Evolutionary conservation across 2,113 vertebrate genomes (phyloP).

Genomic region (Eretmochelys imbricata): DNA sequence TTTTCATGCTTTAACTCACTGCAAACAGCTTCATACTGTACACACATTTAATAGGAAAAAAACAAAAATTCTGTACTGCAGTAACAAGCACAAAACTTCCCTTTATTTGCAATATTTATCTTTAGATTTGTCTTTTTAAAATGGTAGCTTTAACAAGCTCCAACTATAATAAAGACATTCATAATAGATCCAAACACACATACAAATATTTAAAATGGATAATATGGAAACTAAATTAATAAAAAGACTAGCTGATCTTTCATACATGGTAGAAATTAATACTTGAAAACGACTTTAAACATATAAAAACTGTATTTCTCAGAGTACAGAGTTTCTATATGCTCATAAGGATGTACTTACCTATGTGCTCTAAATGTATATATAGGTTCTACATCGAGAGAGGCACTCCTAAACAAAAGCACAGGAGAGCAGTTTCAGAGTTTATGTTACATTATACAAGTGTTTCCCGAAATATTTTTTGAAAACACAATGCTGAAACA

Average conservation of each 20-base stretch:
- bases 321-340: not conserved
- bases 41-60: not conserved
- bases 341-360: slow-evolving; percentile 77
- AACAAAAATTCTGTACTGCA: not conserved
- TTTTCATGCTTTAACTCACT: not conserved
- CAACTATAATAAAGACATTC: not conserved
- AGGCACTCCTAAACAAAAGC: slow-evolving; percentile 87
- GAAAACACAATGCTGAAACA: not conserved
- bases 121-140: not conserved
- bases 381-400: slow-evolving; percentile 97
- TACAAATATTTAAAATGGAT: not conserved
- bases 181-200: not conserved
- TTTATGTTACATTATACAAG: not conserved
- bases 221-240: not conserved
- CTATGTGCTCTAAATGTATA: slow-evolving; percentile 98
- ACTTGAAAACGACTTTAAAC: not conserved
- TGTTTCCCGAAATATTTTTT: not conserved
- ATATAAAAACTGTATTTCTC: not conserved
- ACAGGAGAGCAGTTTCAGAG: slow-evolving; percentile 41
- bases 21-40: not conserved
- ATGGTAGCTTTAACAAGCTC: not conserved
- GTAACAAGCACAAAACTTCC: not conserved
- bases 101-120: not conserved
- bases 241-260: not conserved
- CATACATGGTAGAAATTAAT: not conserved